phyloP scores from a whole-genome alignment of 2,797 vertebrate species.

The Xyrichtys novacula region DNA sequence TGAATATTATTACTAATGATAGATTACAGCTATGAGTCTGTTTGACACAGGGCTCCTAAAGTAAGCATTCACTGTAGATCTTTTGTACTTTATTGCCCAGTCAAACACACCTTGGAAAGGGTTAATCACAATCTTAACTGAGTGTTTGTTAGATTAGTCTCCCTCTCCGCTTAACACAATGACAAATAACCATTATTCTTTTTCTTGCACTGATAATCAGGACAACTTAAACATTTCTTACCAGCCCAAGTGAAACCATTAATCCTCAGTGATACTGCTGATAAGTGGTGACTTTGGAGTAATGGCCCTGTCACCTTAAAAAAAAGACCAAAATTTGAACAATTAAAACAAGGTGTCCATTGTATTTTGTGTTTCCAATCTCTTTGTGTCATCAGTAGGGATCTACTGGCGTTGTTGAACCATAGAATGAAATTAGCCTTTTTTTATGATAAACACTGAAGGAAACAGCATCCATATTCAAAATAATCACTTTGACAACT shows the following conservation, averaged over 20 bases:
- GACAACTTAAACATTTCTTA: constrained; percentile 99
- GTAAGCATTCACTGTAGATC: constrained; percentile 42
- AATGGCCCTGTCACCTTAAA: constrained; percentile 96
- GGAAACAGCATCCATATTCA: not conserved
- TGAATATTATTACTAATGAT: constrained; percentile 11
- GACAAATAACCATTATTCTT: constrained; percentile 99
- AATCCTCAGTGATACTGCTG: constrained; percentile 97
- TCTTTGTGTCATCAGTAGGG: constrained; percentile 89
- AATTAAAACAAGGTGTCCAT: constrained; percentile 98
- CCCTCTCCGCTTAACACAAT: constrained; percentile 92
- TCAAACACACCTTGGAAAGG: constrained; percentile 78
- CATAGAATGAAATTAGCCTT: constrained; percentile 40
- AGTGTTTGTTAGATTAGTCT: constrained; percentile 90
- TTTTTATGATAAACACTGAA: constrained; percentile 28
- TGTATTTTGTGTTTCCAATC: constrained; percentile 86
- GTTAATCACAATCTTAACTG: constrained; percentile 91
- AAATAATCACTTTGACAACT: constrained; percentile 15
- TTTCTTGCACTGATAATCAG: constrained; percentile 98
- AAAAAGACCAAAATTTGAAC: constrained; percentile 92
- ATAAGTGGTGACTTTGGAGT: constrained; percentile 98
- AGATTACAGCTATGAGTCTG: constrained; percentile 23
- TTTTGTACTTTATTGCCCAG: constrained; percentile 44
- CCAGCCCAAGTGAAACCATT: constrained; percentile 99
- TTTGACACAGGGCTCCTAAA: constrained; percentile 35
- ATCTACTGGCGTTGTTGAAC: constrained; percentile 78